Percentiles rank a stretch among this genome's conserved stretches.
Evolutionary conservation across 2,113 vertebrate species (phyloP).

Genomic region (Triplophysa dalaica): DNA sequence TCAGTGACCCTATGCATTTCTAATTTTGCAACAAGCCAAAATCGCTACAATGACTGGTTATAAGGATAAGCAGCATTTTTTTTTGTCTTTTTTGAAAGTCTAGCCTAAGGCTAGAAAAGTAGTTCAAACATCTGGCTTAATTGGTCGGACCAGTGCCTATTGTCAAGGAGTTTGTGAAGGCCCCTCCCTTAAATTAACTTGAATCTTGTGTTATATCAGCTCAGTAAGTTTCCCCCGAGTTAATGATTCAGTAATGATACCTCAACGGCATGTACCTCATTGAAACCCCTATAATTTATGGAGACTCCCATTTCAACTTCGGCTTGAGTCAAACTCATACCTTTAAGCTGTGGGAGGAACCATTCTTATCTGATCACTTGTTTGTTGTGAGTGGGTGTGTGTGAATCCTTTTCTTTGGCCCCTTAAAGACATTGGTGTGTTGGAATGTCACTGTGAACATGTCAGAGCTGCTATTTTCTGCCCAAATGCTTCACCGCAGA

Average conservation of each 20-base stretch:
- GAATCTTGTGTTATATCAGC: neutral
- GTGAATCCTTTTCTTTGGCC: constrained; percentile 1
- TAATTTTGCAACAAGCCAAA: neutral
- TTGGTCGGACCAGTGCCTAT: no score
- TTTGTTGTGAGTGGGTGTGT: neutral
- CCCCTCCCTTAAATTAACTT: no score
- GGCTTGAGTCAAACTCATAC: neutral
- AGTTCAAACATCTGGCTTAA: no score
- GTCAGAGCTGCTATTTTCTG: constrained; percentile 12
- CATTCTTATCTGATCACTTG: neutral
- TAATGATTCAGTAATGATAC: neutral
- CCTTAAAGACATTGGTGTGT: neutral
- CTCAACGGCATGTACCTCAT: neutral
- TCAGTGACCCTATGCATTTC: no score
- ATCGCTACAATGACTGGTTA: neutral
- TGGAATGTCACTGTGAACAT: constrained; percentile 16
- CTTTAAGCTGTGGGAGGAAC: neutral
- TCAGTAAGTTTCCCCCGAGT: neutral
- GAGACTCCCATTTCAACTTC: neutral
- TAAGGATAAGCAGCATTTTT: no score
- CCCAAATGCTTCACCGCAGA: neutral
- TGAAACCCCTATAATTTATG: neutral
- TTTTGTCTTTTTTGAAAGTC: no score
- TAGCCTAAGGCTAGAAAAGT: no score
- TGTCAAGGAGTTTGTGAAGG: no score